Conservation (phyloP, 2,113 vertebrate species). For the Catharus bicknelli region DNA sequence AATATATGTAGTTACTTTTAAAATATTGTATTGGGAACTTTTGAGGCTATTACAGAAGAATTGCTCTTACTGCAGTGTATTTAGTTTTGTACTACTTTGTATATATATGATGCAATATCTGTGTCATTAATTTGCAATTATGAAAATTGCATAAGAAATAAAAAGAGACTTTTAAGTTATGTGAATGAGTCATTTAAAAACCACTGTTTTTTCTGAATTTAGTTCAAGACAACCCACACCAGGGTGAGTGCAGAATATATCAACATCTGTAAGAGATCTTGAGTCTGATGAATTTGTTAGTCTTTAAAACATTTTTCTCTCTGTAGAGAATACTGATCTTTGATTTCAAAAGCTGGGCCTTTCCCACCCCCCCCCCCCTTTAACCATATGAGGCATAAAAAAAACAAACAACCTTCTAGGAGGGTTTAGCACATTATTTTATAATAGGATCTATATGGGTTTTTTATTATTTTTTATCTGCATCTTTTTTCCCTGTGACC, state of each 20-base stretch:
- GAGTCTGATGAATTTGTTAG: constrained; percentile 18
- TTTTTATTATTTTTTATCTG: not conserved
- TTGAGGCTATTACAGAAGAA: not conserved
- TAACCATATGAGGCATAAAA: not conserved
- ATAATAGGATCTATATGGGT: not conserved
- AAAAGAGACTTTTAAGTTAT: constrained; percentile 32
- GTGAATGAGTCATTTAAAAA: constrained; percentile 54
- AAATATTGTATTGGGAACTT: not conserved
- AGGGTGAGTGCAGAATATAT: constrained; percentile 45
- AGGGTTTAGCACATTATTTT: not conserved
- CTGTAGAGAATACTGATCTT: constrained; percentile 37
- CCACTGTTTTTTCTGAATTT: constrained; percentile 41
- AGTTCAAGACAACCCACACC: constrained; percentile 48
- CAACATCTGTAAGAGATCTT: constrained; percentile 65
- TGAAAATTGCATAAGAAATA: constrained; percentile 47
- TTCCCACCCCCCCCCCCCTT: not conserved
- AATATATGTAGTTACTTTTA: not conserved
- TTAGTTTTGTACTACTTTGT: constrained; percentile 21
- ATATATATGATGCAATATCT: constrained; percentile 44
- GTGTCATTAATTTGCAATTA: constrained; percentile 41
- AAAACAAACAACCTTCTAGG: not conserved
- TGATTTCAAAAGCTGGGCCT: not conserved
- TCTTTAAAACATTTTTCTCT: constrained; percentile 51
- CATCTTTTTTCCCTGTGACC: not conserved
- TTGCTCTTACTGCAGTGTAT: not conserved